Evolutionary conservation across 2,113 vertebrate species (phyloP).

Genomic region (Plectropomus leopardus): DNA sequence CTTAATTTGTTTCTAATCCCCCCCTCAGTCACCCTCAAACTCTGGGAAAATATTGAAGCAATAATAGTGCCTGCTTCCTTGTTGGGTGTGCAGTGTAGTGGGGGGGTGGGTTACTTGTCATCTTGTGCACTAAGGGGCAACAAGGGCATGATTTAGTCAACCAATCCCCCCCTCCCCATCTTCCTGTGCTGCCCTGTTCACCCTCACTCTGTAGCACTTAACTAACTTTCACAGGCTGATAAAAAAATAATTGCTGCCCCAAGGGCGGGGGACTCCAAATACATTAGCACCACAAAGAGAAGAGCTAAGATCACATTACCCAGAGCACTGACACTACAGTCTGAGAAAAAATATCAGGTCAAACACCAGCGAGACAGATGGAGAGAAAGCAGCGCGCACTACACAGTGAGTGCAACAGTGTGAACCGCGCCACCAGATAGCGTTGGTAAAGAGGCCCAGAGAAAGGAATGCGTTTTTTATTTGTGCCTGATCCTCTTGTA

Average conservation of each 20-base stretch:
- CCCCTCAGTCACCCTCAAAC: conserved; percentile 40
- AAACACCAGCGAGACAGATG: conserved; percentile 14
- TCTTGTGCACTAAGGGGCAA: conserved; percentile 17
- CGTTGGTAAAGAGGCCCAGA: neutral
- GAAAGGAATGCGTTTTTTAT: conserved; percentile 42
- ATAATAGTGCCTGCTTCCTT: conserved; percentile 42
- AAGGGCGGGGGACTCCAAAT: conserved; percentile 58
- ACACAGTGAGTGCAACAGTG: conserved; percentile 10
- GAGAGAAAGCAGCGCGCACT: conserved; percentile 5
- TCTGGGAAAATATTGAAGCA: conserved; percentile 57
- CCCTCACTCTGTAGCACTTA: conserved; percentile 67
- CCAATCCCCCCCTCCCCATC: conserved; percentile 37
- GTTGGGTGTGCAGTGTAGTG: neutral
- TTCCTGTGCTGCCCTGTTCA: conserved; percentile 12
- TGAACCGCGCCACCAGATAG: conserved; percentile 4
- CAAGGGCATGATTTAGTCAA: conserved; percentile 47
- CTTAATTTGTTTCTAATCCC: conserved; percentile 61
- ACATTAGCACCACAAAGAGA: conserved; percentile 80
- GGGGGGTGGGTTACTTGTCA: conserved; percentile 9
- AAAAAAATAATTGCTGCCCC: conserved; percentile 76
- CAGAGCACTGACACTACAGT: conserved; percentile 45
- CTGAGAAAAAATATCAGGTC: conserved; percentile 33
- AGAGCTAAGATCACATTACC: conserved; percentile 65
- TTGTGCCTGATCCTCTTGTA: conserved; percentile 46
- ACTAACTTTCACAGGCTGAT: conserved; percentile 82